Evolutionary conservation across 2,888 invertebrate species (phyloP).

Genomic region (Eurytoma californica): DNA sequence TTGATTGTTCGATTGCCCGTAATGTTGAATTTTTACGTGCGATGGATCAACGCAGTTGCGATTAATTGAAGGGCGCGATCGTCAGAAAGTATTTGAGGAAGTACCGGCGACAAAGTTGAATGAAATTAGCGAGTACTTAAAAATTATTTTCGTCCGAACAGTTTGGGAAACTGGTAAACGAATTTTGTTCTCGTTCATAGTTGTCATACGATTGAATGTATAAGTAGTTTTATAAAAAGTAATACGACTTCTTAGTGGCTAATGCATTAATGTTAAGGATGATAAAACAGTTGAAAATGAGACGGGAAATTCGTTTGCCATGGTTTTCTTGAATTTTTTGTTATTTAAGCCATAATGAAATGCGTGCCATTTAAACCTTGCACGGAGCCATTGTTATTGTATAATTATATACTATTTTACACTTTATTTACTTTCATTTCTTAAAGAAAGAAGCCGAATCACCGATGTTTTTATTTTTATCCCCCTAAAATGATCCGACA

Average conservation of each 20-base stretch:
- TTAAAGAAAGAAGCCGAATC: conserved; percentile 35
- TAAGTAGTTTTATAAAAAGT: conserved; percentile 31
- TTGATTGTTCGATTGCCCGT: neutral
- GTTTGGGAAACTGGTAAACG: conserved; percentile 21
- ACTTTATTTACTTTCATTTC: conserved; percentile 28
- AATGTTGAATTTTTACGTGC: neutral
- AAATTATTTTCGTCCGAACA: neutral
- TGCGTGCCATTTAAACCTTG: conserved; percentile 52
- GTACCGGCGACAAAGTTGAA: neutral
- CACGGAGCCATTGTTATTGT: conserved; percentile 52
- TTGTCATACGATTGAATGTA: conserved; percentile 7
- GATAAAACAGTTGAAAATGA: conserved; percentile 14
- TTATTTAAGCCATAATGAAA: conserved; percentile 49
- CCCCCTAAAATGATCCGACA: conserved; percentile 23
- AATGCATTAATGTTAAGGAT: conserved; percentile 40
- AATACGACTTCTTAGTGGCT: conserved; percentile 8
- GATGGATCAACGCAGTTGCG: neutral
- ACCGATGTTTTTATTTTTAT: conserved; percentile 8
- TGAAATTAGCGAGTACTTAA: too few species aligned
- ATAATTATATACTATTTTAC: conserved; percentile 41
- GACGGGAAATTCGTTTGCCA: conserved; percentile 20
- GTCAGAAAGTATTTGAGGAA: conserved; percentile 3
- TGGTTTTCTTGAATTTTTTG: conserved; percentile 39
- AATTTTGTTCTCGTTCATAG: conserved; percentile 25
- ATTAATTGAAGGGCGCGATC: neutral